phyloP scores from a whole-genome alignment of 2,113 vertebrate species.

The Salvator merianae region DNA sequence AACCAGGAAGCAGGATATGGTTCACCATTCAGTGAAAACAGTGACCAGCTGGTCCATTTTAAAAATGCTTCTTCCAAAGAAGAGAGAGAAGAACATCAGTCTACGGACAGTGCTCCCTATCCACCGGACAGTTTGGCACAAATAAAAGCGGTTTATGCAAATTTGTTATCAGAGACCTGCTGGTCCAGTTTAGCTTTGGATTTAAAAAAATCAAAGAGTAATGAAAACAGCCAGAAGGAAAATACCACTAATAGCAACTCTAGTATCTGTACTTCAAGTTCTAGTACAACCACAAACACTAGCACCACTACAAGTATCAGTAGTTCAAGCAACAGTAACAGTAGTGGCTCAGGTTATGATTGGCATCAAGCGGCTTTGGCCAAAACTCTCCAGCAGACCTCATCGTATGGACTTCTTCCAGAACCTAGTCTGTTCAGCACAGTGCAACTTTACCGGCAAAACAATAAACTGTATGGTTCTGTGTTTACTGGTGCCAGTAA shows the following conservation, averaged over 20 bases:
- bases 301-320: constrained; percentile 69
- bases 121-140: constrained; percentile 96
- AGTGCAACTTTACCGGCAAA: constrained; percentile 97
- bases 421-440: constrained; percentile 99
- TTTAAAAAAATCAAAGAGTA: constrained; percentile 86
- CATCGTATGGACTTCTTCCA: constrained; percentile 90
- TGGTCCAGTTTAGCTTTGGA: constrained; percentile 94
- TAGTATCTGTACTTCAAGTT: constrained; percentile 49
- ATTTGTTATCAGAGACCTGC: constrained; percentile 94
- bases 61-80: constrained; percentile 86
- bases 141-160: constrained; percentile 96
- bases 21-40: constrained; percentile 94
- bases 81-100: constrained; percentile 83
- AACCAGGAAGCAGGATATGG: constrained; percentile 95
- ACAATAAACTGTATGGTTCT: constrained; percentile 96
- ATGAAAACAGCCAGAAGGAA: constrained; percentile 80
- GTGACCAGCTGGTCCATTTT: constrained; percentile 90
- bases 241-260: constrained; percentile 53
- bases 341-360: constrained; percentile 88
- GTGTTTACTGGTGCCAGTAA: constrained; percentile 98
- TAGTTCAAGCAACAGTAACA: constrained; percentile 72
- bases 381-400: constrained; percentile 95
- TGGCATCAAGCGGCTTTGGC: constrained; percentile 98
- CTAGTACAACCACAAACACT: constrained; percentile 46
- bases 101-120: constrained; percentile 81